Evolutionary conservation across 2,797 vertebrate genomes (phyloP), one percentile per base, ranked within the genome.

Genomic region (Coluber constrictor): DNA sequence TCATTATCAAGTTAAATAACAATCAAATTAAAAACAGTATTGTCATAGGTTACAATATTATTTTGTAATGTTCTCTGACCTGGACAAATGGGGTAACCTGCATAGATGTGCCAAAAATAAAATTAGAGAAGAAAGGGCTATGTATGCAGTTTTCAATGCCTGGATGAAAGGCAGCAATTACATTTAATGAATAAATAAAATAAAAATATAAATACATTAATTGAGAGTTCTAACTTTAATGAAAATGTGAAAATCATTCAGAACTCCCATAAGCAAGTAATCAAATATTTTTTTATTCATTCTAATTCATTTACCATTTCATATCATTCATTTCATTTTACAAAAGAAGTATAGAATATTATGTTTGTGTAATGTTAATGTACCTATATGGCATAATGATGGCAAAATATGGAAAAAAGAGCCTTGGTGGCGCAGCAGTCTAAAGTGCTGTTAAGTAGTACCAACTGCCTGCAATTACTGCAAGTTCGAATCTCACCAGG

Each of bases 271-370:
- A 70, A 70, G 15, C n/a, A 70, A 70, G 20, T 79, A 79, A 79
- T 79, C 74, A 79, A 79, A 79, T 79, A 20, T 23, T 63, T 63
- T 70, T 79, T 79, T 79, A 79, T 47, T 79, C 18, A 47, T 79
- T 79, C 37, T 79, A 79, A 79, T 79, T 79, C 37, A 43, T 23
- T 79, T 79, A 11, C 9, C 9, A 43, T 79, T 43, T 79, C 18
- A 43, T 79, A 79, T 43, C 32, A 23, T 43, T 79, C 32, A 90
- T 54, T 56, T 56, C 60, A 23, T 94, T 92, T 90, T 43, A 90
- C 20, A 90, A 95, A 18, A 63, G 13, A 0, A 91, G 63, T 27
- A 1, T 55, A 63, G 9, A 92, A 23, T 93, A 94, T 92, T 94
- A 47, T 88, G 10, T 51, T 16, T 5, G 18, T 89, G 16, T 51